These are phyloP conservation scores for Thripadectes ignobilis DNA, from an alignment of 2,797 vertebrate species.

Conservation along the genomic window DNA sequence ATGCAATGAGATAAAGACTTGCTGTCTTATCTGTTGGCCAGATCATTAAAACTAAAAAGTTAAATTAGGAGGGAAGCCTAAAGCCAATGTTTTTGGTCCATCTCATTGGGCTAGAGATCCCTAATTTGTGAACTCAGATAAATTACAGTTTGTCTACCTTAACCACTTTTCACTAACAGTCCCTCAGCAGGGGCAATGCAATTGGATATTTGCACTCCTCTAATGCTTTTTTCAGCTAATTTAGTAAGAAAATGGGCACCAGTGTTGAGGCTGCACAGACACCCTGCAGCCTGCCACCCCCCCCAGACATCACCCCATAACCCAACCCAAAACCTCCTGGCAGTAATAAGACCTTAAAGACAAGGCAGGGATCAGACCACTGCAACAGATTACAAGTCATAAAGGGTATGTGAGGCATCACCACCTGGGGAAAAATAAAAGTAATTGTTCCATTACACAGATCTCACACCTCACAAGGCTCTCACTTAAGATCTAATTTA, in stretches of 20 bases:
- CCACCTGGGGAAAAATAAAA: neutral
- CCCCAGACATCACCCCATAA: neutral
- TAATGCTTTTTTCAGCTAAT: neutral
- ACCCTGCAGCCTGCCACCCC: neutral
- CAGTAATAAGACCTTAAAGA: neutral
- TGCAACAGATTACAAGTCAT: neutral
- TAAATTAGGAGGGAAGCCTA: neutral
- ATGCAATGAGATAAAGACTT: neutral
- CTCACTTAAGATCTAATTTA: neutral
- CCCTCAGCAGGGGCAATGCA: neutral
- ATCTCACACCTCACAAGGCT: neutral
- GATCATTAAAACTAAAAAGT: neutral
- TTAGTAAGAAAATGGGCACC: neutral
- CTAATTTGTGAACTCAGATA: neutral
- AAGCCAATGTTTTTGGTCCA: neutral
- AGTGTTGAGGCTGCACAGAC: neutral
- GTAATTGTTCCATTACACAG: neutral
- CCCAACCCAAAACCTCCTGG: neutral
- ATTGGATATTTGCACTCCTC: neutral
- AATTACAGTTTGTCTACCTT: neutral
- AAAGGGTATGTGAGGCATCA: accelerated
- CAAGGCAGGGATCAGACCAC: neutral
- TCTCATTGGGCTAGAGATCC: neutral
- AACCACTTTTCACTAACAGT: neutral
- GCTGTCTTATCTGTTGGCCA: neutral